Percentiles rank a stretch among this genome's conserved stretches.
These are phyloP conservation scores for Pseudomyrmex flavicornis DNA, from an alignment of 1,140 invertebrate genomes.

Conservation along the genomic window DNA sequence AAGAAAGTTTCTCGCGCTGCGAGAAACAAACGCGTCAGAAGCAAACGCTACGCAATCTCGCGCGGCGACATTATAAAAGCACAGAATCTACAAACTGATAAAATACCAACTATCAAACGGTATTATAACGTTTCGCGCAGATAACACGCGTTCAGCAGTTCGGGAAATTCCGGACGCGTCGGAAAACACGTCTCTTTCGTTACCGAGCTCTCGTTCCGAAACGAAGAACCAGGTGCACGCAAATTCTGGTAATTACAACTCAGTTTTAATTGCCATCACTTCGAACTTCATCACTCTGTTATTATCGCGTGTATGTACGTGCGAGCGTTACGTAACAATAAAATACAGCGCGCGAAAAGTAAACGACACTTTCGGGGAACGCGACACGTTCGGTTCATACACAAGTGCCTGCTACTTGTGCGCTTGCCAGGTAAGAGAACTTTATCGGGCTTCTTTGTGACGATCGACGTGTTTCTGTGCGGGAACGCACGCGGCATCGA, in stretches of 20 bases:
- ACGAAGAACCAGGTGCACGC: neutral
- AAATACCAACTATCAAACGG: constrained; percentile 11
- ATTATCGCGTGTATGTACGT: neutral
- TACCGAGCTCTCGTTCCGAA: neutral
- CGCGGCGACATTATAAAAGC: neutral
- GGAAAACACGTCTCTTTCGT: neutral
- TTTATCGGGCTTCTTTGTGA: neutral
- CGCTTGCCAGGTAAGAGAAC: constrained; percentile 1
- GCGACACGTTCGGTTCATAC: neutral
- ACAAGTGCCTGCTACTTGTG: neutral
- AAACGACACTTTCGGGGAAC: neutral
- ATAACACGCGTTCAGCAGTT: constrained; percentile 27
- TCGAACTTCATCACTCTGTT: neutral
- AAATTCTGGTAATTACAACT: too few relatives aligned
- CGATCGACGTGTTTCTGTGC: neutral
- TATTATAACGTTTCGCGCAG: constrained; percentile 13
- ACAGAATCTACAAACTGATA: constrained; percentile 40
- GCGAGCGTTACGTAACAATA: neutral
- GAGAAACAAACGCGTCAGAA: neutral
- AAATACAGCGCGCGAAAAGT: neutral
- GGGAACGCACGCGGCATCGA: constrained; percentile 1
- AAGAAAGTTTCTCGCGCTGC: neutral
- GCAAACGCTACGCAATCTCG: neutral
- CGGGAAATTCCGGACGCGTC: neutral
- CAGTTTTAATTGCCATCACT: neutral